Base-by-base conservation (phyloP, 1,140 invertebrate genomes). In the Trichonephila clavipes region DNA sequence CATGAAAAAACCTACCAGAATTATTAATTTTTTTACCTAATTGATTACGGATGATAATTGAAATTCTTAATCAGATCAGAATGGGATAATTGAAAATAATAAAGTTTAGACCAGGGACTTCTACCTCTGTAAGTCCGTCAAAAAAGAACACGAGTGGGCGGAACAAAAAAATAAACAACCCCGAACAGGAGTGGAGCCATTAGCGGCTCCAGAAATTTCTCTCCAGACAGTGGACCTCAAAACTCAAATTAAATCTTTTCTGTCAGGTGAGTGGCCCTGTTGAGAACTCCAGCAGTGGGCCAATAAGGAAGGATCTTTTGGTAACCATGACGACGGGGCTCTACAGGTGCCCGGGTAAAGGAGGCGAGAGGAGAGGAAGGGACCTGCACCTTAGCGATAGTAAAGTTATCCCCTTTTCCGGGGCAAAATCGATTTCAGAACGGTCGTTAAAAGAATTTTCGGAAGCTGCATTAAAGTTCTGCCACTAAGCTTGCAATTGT, bases 281-380 rank as follows among this genome's bases (percentile, higher is more conserved):
- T 82, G 34, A 72, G 40, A 59, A 89, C 66, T 89, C 69, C 61
- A 59, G 51, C 51, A 90, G 69, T 90, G 89, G 89, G 89, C 89
- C 89, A 90, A 90, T 82, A 90, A 90, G 89, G 21, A 82, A n/a
- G 61, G 58, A n/a, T 64, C n/a, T 62, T 82, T 24, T 24, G 58
- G 89, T 90, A 28, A 28, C 72, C 72, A 90, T 82, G 89, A 64
- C 21, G 28, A 90, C 89, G 58, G 72, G 69, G 40, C 89, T 90
- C 89, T 90, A 90, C 89, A 90, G 89, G 89, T 82, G 72, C 89
- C 89, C 89, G 89, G 89, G 89, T 62, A 82, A 89, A 77, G 24
- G 21, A 24, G 88, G 66, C 8, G 24, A 21, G 88, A 24, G 64
- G 24, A 8, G 34, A 8, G 62, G 44, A 21, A 88, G 87, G n/a